Conservation (phyloP, 2,888 invertebrate genomes). For the Bhutanitis thaidina region DNA sequence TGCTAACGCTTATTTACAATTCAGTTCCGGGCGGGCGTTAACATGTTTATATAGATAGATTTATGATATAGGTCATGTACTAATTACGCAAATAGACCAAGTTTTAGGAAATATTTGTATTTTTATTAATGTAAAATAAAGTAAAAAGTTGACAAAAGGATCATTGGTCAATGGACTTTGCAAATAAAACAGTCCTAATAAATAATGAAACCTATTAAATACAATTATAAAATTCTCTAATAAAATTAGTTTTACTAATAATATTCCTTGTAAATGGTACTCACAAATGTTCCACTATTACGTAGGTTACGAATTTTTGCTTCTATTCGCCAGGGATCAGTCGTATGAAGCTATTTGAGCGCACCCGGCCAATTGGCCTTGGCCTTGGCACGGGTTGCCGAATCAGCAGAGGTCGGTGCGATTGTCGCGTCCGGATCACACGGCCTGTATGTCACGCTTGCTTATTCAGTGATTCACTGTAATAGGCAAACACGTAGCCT, state of each 20-base stretch:
- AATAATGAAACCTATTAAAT: no score
- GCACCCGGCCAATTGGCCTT: constrained; percentile 64
- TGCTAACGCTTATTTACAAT: constrained; percentile 18
- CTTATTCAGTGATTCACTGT: constrained; percentile 19
- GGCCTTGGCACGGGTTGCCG: constrained; percentile 76
- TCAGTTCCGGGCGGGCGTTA: constrained; percentile 14
- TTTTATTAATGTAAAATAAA: neutral
- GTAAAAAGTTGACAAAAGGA: no score
- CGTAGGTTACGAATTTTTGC: neutral
- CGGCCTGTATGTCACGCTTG: constrained; percentile 42
- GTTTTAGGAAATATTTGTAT: neutral
- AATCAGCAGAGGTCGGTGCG: constrained; percentile 67
- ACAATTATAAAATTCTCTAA: no score
- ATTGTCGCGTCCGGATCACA: constrained; percentile 76
- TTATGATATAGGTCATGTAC: constrained; percentile 8
- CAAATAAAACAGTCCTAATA: no score
- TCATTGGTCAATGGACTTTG: no score
- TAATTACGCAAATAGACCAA: constrained; percentile 2
- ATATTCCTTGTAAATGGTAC: no score
- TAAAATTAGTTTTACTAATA: no score
- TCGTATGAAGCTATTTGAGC: constrained; percentile 50
- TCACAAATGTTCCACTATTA: no score
- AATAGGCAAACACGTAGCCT: neutral
- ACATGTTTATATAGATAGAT: constrained; percentile 9
- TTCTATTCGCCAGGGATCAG: neutral